phyloP scores from a whole-genome alignment of 2,113 vertebrate species.

The Saguinus imperator region DNA sequence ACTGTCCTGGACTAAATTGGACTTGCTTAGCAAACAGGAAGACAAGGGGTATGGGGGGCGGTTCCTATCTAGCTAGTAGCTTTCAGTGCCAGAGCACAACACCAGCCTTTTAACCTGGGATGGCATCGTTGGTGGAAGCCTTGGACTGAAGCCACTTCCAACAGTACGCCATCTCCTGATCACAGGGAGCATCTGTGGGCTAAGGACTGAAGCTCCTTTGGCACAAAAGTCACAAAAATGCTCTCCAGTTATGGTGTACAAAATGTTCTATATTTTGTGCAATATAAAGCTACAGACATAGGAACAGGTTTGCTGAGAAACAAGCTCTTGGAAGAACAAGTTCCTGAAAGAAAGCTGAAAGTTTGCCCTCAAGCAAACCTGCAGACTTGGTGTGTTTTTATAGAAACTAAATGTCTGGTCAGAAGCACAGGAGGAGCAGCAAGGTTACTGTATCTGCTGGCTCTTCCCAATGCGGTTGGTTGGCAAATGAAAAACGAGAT shows the following conservation, averaged over 20 bases:
- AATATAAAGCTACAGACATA: background rate
- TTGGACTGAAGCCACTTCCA: background rate
- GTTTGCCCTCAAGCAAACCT: background rate
- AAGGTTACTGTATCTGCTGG: rapidly evolving
- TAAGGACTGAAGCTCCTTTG: rapidly evolving
- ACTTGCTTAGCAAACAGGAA: too few relatives aligned
- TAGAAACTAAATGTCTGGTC: background rate
- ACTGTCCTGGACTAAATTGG: rapidly evolving
- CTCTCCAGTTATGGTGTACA: rapidly evolving
- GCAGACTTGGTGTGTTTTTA: too few relatives aligned
- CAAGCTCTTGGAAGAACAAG: background rate
- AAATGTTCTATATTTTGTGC: background rate
- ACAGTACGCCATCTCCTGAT: rapidly evolving
- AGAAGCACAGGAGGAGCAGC: rapidly evolving
- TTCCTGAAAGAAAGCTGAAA: background rate
- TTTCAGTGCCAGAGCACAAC: rapidly evolving
- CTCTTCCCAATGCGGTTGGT: rapidly evolving
- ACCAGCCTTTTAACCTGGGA: rapidly evolving
- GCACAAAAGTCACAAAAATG: background rate
- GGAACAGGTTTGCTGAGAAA: background rate
- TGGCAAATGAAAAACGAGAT: background rate
- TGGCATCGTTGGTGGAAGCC: rapidly evolving
- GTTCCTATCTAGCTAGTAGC: rapidly evolving
- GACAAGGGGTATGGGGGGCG: rapidly evolving
- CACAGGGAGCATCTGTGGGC: background rate